Base-by-base conservation (phyloP, 2,113 vertebrate genomes). In the Condylura cristata region DNA sequence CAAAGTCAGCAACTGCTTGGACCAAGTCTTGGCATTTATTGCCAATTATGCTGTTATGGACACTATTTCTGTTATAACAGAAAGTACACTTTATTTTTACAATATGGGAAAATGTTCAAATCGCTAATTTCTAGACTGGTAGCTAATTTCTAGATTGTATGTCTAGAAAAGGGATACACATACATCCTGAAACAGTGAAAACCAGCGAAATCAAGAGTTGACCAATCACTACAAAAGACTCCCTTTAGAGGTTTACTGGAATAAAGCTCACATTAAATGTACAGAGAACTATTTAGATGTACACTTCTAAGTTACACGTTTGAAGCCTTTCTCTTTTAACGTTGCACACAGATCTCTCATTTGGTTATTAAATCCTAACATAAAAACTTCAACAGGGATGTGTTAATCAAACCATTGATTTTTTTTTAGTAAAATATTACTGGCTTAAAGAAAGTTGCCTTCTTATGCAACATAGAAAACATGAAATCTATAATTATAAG, bases 1-100 rank as follows among this genome's bases (percentile, higher is more conserved):
- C 65, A 84, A 94, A 95, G 74, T 89, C 86, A 94, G 95, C 78
- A 95, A 97, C 70, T 92, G 63, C 30, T 90, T 8, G 44, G 68
- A 91, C 26, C 14, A 60, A 95, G 65, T 39, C 34, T 88, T 88
- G 18, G 71, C 68, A 88, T 88, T 65, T 81, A 63, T 39, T 91
- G 41, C 79, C 83, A 51, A 84, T 82, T 86, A 89, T 11, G 24
- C 44, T 37, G 89, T 89, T 65, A 83, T 44, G 85, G 85, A 76
- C 68, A 66, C 61, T 87, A 37, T n/a, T 58, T 90, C 80, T 87
- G 22, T 61, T 75, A 86, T 14, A 48, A 66, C 7, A 86, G 48
- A 81, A 84, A 82, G 84, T 16, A 60, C 17, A 56, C 60, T 94
- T 44, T 86, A 86, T 79, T 86, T 92, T 83, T 81, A 18, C 11